A percentile compares a stretch with the other conserved stretches of the same genome.
Conservation (phyloP, 2,113 vertebrate genomes). For the Eulemur rufifrons region DNA sequence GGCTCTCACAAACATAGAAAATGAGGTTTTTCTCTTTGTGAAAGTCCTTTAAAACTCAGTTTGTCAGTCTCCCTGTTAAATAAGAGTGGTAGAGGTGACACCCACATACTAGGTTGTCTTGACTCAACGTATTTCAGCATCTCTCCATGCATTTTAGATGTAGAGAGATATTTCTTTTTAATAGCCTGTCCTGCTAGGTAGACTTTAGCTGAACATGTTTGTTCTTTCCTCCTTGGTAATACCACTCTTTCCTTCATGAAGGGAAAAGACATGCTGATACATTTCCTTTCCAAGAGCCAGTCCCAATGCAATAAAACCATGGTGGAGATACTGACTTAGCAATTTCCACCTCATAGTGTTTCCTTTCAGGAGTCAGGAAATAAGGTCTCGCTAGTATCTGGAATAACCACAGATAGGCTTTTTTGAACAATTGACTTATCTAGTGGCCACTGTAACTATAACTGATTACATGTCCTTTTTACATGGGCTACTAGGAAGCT, state of each 20-base stretch:
- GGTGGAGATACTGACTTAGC: not conserved
- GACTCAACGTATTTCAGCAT: not conserved
- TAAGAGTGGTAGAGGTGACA: not conserved
- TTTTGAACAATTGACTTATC: not conserved
- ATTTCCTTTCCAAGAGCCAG: not conserved
- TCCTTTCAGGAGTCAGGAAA: not conserved
- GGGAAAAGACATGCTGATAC: not conserved
- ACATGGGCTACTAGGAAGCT: not conserved
- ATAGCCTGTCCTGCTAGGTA: not conserved
- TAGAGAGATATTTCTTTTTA: conserved; percentile 1
- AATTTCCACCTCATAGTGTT: not conserved
- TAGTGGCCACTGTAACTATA: not conserved
- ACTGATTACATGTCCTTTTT: not conserved
- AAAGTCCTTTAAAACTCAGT: not conserved
- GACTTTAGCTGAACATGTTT: not conserved
- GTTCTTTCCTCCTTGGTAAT: not conserved
- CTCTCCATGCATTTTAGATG: not conserved
- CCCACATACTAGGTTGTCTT: not conserved
- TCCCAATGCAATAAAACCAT: not conserved
- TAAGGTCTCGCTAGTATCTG: not conserved
- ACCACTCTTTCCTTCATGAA: not conserved
- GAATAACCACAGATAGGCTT: not conserved
- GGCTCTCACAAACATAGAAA: not conserved
- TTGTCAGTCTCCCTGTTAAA: not conserved
- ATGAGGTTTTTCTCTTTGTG: not conserved